Evolutionary conservation across 1,140 invertebrate species (phyloP), one percentile per base, ranked within the genome.

Genomic region (Heliconius eleuchia): DNA sequence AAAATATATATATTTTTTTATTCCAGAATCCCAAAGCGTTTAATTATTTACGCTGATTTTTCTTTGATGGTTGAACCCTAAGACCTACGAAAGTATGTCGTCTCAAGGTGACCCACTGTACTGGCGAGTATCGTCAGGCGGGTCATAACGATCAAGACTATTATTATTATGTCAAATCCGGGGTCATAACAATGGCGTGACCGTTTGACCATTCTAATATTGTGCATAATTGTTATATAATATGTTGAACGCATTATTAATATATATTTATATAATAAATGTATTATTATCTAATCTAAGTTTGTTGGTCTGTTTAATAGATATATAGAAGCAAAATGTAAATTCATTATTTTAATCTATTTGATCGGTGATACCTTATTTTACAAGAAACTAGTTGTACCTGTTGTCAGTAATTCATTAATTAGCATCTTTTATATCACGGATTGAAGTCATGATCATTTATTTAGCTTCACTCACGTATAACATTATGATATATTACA

Each of bases 151-250:
- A 75, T 50, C 52, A 71, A 77, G 50, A 74, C 34, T 66, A 57
- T 73, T 46, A 81, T 81, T 78, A 78, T 78, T 66, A 57, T 77
- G 80, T 77, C 73, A 75, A 74, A 81, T 78, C 80, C 76, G 80
- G 76, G 76, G 80, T 81, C 76, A 77, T 11, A 37, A 77, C 72
- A 77, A 78, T 74, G 50, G 72, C 76, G 42, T 79, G 77, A 71
- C 73, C 78, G 50, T 75, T 55, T 79, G 73, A 75, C 50, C 73
- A 79, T 79, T 79, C 34, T 55, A 78, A 55, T 42, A 6, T 66
- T 66, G 27, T 66, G 4, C 16, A 30, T 60, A 9, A 11, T 1
- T 66, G 30, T 66, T 66, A 66, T 66, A 30, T 66, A 66, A 27
- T 9, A 60, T 60, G 19, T n/a, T 60, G n/a, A 60, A 27, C 8